Evolutionary conservation across 1,140 invertebrate species (phyloP), one percentile per base, ranked within the genome.

Genomic region (Luehdorfia chinensis): DNA sequence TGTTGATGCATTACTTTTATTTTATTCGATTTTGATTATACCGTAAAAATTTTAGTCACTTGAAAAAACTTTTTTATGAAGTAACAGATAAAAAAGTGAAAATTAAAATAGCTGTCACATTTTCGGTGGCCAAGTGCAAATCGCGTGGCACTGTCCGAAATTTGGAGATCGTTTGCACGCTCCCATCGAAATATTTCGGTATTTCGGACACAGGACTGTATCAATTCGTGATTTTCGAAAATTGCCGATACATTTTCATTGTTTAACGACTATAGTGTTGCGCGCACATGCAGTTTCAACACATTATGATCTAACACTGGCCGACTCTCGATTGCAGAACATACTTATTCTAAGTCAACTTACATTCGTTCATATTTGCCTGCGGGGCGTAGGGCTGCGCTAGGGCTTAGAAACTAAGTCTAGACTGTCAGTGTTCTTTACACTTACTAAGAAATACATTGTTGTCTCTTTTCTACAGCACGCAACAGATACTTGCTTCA

Each of bases 301-400:
- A 86, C 83, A 83, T 83, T 80, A 84, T 86, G 83, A 86, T 83
- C 83, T 86, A 86, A 86, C 83, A 86, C 83, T 86, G 83, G 72
- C 77, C 55, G 72, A 66, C 64, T 80, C 78, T 83, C 76, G 78
- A 81, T 86, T 83, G 83, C 77, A 76, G 77, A 80, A 84, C 79
- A 84, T 74, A 86, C 83, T 86, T 86, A 86, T 86, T 86, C 83
- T 86, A 86, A 86, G 79, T 86, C 83, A 84, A 86, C 79, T 86
- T 83, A 86, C 83, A 86, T 86, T 86, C 83, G 79, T 86, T 86
- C 79, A 86, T 86, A 86, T 86, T 86, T 86, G 83, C 83, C 83
- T 86, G 79, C 75, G 72, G 77, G 77, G 59, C 71, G 57, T 84
- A 86, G 83, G 83, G 83, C 70, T 86, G 83, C 54, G 66, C 71